Conservation (phyloP, 1,140 invertebrate genomes). For the Bathynomus jamesi region DNA sequence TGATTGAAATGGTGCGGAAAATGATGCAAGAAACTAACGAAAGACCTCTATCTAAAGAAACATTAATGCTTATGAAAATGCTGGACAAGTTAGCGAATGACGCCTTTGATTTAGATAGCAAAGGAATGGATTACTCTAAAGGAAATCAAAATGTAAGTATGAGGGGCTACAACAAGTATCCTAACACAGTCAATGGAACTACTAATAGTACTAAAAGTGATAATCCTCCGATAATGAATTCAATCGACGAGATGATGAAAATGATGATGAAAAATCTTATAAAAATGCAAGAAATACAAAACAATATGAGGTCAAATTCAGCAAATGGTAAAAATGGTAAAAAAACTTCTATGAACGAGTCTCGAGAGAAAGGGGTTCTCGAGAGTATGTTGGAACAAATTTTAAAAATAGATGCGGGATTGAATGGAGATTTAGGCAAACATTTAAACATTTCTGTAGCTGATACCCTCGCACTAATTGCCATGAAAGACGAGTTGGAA, state of each 20-base stretch:
- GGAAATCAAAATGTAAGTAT: background rate
- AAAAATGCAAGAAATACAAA: background rate
- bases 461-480: background rate
- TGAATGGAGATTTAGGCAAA: background rate
- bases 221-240: too few species aligned
- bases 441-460: background rate
- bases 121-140: background rate
- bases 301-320: background rate
- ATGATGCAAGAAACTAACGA: background rate
- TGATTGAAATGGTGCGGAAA: background rate
- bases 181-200: background rate
- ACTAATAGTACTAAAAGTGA: background rate
- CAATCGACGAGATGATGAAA: background rate
- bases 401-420: background rate
- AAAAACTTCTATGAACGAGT: background rate
- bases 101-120: background rate
- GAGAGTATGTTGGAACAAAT: background rate
- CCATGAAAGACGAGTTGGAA: background rate
- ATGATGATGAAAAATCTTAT: background rate
- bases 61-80: background rate
- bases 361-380: background rate
- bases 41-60: background rate
- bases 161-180: background rate
- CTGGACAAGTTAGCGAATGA: background rate
- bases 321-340: background rate